Evolutionary conservation across 1,140 invertebrate genomes (phyloP).

Genomic region (Apis cerana): DNA sequence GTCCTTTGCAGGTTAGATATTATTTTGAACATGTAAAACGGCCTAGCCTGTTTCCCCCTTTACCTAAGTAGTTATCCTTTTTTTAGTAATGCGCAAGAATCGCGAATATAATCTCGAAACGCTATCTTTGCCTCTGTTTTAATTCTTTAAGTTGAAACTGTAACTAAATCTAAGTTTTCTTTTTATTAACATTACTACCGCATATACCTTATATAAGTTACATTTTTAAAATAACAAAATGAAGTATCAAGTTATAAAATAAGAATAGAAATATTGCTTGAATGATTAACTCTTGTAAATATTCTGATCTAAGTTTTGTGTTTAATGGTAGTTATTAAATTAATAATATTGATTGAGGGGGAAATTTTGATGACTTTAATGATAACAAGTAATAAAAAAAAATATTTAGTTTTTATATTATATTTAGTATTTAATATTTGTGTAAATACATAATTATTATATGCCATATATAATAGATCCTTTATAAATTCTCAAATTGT

Average conservation of each 20-base stretch:
- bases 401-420: not conserved
- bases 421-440: no score
- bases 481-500: not conserved
- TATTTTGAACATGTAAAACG: constrained; percentile 36
- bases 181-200: not conserved
- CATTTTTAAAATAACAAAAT: not conserved
- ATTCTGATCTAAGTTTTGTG: not conserved
- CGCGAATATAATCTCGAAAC: constrained; percentile 9
- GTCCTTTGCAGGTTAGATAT: constrained; percentile 80
- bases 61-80: constrained; percentile 78
- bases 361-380: no score
- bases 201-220: not conserved
- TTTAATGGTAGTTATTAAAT: no score
- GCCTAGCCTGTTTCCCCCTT: constrained; percentile 63
- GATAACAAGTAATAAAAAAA: not conserved
- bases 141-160: not conserved
- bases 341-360: not conserved
- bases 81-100: constrained; percentile 70
- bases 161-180: not conserved
- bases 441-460: no score
- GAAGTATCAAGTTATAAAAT: no score
- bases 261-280: not conserved
- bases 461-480: no score
- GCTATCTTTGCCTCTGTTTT: not conserved
- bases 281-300: not conserved